Conservation (phyloP, 2,797 vertebrate genomes). For the Dicrostonyx torquatus region DNA sequence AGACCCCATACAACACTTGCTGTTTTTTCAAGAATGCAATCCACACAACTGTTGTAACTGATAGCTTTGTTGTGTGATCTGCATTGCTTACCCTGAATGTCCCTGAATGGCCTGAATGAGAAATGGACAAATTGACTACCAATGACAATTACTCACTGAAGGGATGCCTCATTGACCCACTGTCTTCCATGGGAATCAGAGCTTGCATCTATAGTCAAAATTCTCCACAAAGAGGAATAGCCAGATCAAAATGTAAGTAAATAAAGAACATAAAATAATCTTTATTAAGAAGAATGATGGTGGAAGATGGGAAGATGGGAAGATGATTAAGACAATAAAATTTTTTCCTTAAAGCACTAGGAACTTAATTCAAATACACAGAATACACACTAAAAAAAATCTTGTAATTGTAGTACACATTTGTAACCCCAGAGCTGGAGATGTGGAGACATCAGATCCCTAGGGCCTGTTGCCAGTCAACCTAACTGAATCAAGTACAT, state of each 20-base stretch:
- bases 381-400: not conserved
- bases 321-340: not conserved
- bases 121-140: not conserved
- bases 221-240: not conserved
- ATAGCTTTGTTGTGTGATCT: not conserved
- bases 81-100: not conserved
- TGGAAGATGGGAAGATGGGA: no score
- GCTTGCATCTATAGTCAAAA: not conserved
- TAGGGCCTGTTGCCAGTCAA: not conserved
- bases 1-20: not conserved
- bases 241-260: not conserved
- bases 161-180: not conserved
- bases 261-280: not conserved
- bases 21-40: conserved; percentile 29
- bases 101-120: not conserved
- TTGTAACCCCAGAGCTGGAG: not conserved
- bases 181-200: not conserved
- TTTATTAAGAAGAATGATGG: not conserved
- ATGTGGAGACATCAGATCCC: not conserved
- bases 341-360: not conserved
- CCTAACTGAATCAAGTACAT: not conserved
- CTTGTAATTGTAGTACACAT: not conserved
- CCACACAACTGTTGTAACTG: not conserved
- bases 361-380: not conserved
- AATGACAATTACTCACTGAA: not conserved